These are phyloP conservation scores for Thamnaconus septentrionalis DNA, from an alignment of 2,113 vertebrate genomes.

Conservation along the genomic window DNA sequence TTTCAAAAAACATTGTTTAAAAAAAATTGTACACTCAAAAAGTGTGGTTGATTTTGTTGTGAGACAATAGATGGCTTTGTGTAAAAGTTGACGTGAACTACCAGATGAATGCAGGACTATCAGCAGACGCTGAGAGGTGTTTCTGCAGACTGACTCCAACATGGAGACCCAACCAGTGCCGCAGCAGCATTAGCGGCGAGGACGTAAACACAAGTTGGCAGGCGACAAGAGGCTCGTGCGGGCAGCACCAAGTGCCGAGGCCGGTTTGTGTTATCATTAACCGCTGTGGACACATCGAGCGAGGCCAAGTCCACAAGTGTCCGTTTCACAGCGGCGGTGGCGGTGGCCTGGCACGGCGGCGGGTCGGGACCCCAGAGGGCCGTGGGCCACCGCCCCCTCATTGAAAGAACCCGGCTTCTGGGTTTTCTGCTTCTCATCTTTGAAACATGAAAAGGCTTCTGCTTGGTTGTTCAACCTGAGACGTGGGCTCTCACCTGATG, in stretches of 20 bases:
- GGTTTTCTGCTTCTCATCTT: constrained; percentile 59
- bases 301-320: constrained; percentile 62
- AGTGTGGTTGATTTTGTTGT: too few species aligned
- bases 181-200: constrained; percentile 39
- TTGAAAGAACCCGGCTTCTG: constrained; percentile 49
- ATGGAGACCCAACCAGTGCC: constrained; percentile 14
- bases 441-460: constrained; percentile 42
- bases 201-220: constrained; percentile 56
- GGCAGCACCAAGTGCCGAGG: constrained; percentile 54
- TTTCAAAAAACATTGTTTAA: too few species aligned
- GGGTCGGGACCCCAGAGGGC: constrained; percentile 51
- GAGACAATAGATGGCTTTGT: too few species aligned
- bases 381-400: constrained; percentile 30
- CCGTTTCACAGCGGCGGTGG: constrained; percentile 65
- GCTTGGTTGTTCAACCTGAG: constrained; percentile 38
- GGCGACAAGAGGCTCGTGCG: constrained; percentile 43
- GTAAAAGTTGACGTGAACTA: too few species aligned
- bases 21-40: too few species aligned
- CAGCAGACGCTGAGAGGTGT: too few species aligned
- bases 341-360: constrained; percentile 58
- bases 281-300: constrained; percentile 67
- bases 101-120: too few species aligned
- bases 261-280: constrained; percentile 65
- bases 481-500: constrained; percentile 52
- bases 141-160: not conserved